These are phyloP conservation scores for Actinemys pallida DNA, from an alignment of 2,113 vertebrate genomes.

Conservation along the genomic window DNA sequence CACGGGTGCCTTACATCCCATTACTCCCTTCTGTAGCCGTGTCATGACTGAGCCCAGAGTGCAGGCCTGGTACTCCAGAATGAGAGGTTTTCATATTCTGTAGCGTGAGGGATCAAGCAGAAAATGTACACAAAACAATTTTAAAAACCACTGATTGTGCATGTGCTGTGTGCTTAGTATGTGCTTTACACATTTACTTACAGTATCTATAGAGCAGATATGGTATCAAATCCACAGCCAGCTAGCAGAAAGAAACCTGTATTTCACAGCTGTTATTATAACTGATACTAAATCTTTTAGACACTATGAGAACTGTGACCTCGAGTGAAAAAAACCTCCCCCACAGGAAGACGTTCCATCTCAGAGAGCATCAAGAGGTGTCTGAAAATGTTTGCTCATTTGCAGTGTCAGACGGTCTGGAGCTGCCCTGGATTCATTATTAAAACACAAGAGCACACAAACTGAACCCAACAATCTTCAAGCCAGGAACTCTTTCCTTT, in stretches of 20 bases:
- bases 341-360: background rate
- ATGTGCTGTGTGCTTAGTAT: conserved; percentile 58
- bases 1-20: background rate
- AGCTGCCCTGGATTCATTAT: background rate
- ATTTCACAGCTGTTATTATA: conserved; percentile 69
- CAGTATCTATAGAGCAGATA: conserved; percentile 67
- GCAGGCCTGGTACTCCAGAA: conserved; percentile 21
- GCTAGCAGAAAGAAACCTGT: conserved; percentile 55
- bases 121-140: conserved; percentile 61
- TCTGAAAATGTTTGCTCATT: background rate
- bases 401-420: background rate
- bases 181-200: conserved; percentile 64
- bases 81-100: conserved; percentile 54
- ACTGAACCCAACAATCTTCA: background rate
- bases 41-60: conserved; percentile 23
- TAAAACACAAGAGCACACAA: background rate
- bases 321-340: conserved; percentile 49
- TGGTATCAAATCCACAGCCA: conserved; percentile 45
- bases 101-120: conserved; percentile 51
- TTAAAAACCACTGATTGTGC: conserved; percentile 65
- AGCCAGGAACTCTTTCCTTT: conserved; percentile 14
- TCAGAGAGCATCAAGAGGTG: conserved; percentile 2
- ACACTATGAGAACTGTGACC: conserved; percentile 57
- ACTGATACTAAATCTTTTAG: conserved; percentile 59
- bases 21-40: conserved; percentile 24